Base-by-base conservation (phyloP, 2,113 vertebrate genomes). In the Campylorhamphus procurvoides region DNA sequence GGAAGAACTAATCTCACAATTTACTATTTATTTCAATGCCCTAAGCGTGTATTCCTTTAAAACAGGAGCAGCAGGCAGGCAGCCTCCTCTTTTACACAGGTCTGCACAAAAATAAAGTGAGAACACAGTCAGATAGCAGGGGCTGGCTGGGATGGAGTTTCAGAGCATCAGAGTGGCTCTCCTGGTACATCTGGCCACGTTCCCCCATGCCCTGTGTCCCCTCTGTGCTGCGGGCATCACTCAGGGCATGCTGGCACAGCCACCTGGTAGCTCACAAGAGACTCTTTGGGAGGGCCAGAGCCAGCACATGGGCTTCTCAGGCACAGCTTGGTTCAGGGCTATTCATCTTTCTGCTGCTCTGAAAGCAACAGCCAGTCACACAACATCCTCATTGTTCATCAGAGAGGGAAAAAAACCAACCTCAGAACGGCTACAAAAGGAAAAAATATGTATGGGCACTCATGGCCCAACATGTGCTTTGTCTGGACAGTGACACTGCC, bases 401-500 rank as follows among this genome's bases (percentile, higher is more conserved):
- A 0, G 0, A 67, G 58, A 88, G 75, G n/a, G 85, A 91, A 95
- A 58, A 58, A 55, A 33, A 24, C 12, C 76, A 69, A 69, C 31
- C 37, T 90, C 85, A 10, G 62, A 83, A 73, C 0, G 5, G 56
- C 74, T 73, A 85, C 87, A 87, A 64, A 97, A 73, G 92, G 58
- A 35, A 59, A 42, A 91, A 95, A 95, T 73, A 79, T 16, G 53
- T 90, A 33, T 18, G 75, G 87, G 49, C 80, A 69, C 79, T 83
- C 84, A 73, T 20, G 53, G 92, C 60, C 47, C 74, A 84, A 82
- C 77, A 56, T 28, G 81, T 23, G 84, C 92, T 94, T 94, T 96
- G 94, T 92, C 94, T 96, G 94, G 92, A 49, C 94, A 88, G 67
- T 1, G 5, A 37, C 13, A 42, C 49, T 93, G 96, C 95, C 96